Evolutionary conservation across 2,888 invertebrate genomes (phyloP), one percentile per base, ranked within the genome.

Genomic region (Oscheius onirici): DNA sequence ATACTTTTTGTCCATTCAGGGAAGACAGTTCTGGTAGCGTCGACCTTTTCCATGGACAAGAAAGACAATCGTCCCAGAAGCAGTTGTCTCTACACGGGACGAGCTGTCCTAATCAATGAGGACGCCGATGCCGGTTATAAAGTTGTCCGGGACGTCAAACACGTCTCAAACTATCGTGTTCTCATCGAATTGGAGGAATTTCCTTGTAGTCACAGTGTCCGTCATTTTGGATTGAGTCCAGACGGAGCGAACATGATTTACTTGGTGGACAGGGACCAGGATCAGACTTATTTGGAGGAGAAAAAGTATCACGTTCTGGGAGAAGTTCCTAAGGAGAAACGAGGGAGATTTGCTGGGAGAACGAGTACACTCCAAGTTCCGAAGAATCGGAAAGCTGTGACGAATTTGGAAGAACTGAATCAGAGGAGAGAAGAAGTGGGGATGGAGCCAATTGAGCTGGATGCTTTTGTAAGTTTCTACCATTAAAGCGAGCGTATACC

Each of bases 171-270:
- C 8, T 58, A 20, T 15, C 28, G 26, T 40, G 10, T 22, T 6
- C 34, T 58, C 15, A 13, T 24, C 44, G 24, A 41, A 24, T 41
- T 67, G 10, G 13, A 68, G 57, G 68, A 68, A 43, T 43, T 68
- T 17, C 68, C 68, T 10, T 15, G 46, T 20, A 43, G 57, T 5
- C 57, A 68, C 26, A 41, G 57, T 17, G 58, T 57, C 2, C 22
- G 44, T 13, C 17, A 17, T 3, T 55, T 68, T 11, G 28, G 41
- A 3, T 46, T 46, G 17, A 24, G 43, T 15, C 68, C 44, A 1
- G 57, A 68, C 26, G 68, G 68, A 28, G 26, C 43, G 10, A 68
- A 51, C 43, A n/a, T 57, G 13, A 46, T 68, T 20, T 68, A 57
- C 20, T 1, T 58, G 20, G 46, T 68, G n/a, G 68, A 68, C 17